Evolutionary conservation across 2,888 invertebrate species (phyloP), one percentile per base, ranked within the genome.

Genomic region (Agrochola litura): DNA sequence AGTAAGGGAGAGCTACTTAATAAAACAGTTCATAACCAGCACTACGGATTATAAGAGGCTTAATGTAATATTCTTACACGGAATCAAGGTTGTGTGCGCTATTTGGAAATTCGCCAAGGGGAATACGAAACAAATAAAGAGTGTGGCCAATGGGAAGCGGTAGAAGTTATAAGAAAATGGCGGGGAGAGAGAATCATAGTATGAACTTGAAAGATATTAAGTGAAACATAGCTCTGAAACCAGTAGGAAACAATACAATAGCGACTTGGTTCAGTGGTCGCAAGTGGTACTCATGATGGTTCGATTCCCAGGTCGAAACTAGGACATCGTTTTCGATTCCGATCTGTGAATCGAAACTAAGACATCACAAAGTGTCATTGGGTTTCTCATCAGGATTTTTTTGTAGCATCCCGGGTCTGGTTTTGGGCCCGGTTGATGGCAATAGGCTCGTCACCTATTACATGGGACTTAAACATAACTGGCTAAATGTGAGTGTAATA

Each of bases 71-170:
- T 83, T 79, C 46, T 73, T 75, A 74, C 66, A 65, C 69, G 61
- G 66, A 76, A 79, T 80, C 79, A 78, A 84, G 88, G 76, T 87
- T 85, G 65, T 61, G 77, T 67, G 73, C 77, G 76, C 79, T 71
- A 83, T 82, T 87, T 86, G 86, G 88, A 87, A 77, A 83, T 78
- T 70, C 71, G 87, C 88, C 88, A 88, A 89, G 79, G 69, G 78
- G 85, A 79, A 85, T 82, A 86, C 81, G 79, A 79, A 82, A 83
- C 77, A 84, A 85, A 81, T 81, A 82, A 77, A 75, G 76, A 81
- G 71, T 64, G 73, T 65, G 64, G 49, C 22, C 41, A 71, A 68
- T 67, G 37, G 9, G 0, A 14, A 16, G 12, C n/a, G 8, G 58
- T 22, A 9, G 19, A 52, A 54, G 82, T 54, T 60, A 46, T 16